Percentiles rank a stretch among this genome's conserved stretches.
phyloP scores from a whole-genome alignment of 2,888 invertebrate species.

The Diplazon laetatorius region DNA sequence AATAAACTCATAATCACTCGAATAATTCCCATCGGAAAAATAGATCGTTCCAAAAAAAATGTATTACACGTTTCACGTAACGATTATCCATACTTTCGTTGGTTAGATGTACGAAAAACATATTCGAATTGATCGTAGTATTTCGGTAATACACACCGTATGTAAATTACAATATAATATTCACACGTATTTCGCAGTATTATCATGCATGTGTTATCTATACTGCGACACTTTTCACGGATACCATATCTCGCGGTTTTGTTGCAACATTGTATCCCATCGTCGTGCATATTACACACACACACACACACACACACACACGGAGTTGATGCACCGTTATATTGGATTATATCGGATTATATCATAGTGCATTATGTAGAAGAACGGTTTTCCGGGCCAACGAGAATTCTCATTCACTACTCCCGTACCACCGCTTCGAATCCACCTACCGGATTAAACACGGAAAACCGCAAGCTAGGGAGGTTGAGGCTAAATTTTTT shows the following conservation, averaged over 20 bases:
- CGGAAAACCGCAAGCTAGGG: constrained; percentile 13
- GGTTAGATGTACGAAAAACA: neutral
- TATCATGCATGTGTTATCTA: constrained; percentile 41
- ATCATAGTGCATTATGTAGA: constrained; percentile 35
- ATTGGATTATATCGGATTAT: constrained; percentile 40
- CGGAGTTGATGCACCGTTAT: constrained; percentile 17
- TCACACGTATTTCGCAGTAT: constrained; percentile 36
- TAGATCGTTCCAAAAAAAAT: too few species aligned
- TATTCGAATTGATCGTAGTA: neutral
- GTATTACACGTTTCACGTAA: neutral
- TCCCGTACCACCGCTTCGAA: neutral
- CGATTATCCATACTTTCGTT: neutral
- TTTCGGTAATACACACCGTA: constrained; percentile 9
- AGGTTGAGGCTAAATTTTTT: too few species aligned
- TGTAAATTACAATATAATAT: constrained; percentile 33
- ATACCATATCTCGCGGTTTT: constrained; percentile 22
- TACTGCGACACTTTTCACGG: constrained; percentile 1
- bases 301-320: too few species aligned
- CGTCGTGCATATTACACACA: too few species aligned
- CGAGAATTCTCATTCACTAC: constrained; percentile 11
- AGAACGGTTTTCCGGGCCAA: neutral
- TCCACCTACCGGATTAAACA: constrained; percentile 11
- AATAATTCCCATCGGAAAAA: neutral
- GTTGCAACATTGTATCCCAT: neutral
- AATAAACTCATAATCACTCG: neutral